Percentiles rank a stretch among this genome's conserved stretches.
These are phyloP conservation scores for Caenorhabditis auriculariae DNA, from an alignment of 2,888 invertebrate species.

Conservation along the genomic window DNA sequence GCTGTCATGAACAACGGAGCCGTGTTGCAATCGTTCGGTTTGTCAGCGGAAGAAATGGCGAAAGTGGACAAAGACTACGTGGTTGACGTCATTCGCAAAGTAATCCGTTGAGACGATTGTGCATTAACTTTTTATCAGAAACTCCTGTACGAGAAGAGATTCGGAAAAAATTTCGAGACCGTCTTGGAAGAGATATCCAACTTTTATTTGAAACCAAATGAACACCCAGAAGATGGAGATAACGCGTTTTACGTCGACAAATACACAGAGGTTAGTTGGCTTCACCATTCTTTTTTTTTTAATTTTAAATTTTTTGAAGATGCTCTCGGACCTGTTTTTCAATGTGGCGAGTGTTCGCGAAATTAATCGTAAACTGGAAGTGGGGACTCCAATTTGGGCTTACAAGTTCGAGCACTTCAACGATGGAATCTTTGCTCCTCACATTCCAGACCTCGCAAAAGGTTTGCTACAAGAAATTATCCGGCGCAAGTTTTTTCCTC, in stretches of 20 bases:
- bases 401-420: conserved; percentile 29
- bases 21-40: conserved; percentile 17
- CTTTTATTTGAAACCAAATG: conserved; percentile 8
- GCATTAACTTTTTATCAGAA: conserved; percentile 1
- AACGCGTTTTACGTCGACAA: conserved; percentile 11
- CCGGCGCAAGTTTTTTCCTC: too few species aligned
- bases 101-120: background rate
- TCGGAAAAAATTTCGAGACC: conserved; percentile 13
- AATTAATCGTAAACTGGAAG: conserved; percentile 12
- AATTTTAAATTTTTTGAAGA: conserved; percentile 1
- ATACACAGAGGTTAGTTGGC: conserved; percentile 8
- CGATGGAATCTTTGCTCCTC: conserved; percentile 15
- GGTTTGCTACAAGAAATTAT: too few species aligned
- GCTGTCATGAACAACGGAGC: conserved; percentile 17
- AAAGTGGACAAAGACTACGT: conserved; percentile 17
- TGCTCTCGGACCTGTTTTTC: conserved; percentile 25
- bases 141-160: conserved; percentile 15
- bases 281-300: too few species aligned
- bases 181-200: conserved; percentile 12
- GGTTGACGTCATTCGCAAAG: conserved; percentile 8
- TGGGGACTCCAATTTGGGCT: conserved; percentile 15
- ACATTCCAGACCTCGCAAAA: conserved; percentile 18
- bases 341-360: conserved; percentile 25
- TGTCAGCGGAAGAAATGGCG: conserved; percentile 4
- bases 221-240: conserved; percentile 7